Evolutionary conservation across 2,113 vertebrate species (phyloP).

Genomic region (Coryphaenoides rupestris): DNA sequence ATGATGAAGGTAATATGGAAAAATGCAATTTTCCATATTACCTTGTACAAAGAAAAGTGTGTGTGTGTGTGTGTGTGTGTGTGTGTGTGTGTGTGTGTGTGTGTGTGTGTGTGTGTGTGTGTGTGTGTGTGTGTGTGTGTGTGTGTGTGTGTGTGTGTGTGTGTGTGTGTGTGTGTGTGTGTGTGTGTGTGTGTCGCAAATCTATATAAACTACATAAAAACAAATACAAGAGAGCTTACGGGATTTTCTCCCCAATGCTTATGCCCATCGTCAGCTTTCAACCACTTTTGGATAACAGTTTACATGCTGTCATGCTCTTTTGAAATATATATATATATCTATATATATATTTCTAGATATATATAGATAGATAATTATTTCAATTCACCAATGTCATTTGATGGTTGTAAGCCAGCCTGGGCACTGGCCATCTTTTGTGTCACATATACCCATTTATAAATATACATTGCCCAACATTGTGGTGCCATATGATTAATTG

Average conservation of each 20-base stretch:
- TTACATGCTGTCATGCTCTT: conserved; percentile 38
- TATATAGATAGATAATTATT: conserved; percentile 31
- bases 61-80: conserved; percentile 2
- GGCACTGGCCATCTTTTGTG: conserved; percentile 17
- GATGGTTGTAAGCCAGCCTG: conserved; percentile 29
- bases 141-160: conserved; percentile 15
- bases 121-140: background rate
- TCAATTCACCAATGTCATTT: conserved; percentile 18
- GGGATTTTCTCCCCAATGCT: conserved; percentile 18
- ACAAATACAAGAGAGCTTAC: conserved; percentile 25
- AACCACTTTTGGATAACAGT: conserved; percentile 22
- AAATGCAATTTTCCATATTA: conserved; percentile 9
- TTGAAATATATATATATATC: conserved; percentile 32
- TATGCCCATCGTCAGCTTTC: conserved; percentile 28
- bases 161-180: conserved; percentile 23
- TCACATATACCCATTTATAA: conserved; percentile 38
- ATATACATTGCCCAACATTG: conserved; percentile 33
- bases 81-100: conserved; percentile 2
- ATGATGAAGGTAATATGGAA: conserved; percentile 14
- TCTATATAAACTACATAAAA: conserved; percentile 36
- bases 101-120: conserved; percentile 9
- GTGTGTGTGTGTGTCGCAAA: conserved; percentile 42
- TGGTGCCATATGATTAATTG: conserved; percentile 50
- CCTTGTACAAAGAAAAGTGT: conserved; percentile 6
- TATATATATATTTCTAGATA: conserved; percentile 19